Conservation (phyloP, 2,797 vertebrate genomes). For the Falco rusticolus region DNA sequence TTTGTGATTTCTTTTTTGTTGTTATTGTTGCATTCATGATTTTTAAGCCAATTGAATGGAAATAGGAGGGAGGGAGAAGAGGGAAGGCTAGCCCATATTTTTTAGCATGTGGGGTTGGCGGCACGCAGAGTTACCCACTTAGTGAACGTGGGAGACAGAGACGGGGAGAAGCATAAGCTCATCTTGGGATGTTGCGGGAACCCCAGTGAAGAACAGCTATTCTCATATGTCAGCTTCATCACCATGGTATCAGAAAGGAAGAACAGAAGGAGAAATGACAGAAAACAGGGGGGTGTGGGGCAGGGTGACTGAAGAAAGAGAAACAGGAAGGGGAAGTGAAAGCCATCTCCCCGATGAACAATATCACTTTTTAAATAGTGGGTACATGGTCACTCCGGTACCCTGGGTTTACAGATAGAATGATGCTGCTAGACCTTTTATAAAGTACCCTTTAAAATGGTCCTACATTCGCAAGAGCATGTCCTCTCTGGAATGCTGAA, state of each 20-base stretch:
- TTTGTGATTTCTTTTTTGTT: not conserved
- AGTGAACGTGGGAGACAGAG: constrained; percentile 46
- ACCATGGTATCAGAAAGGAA: constrained; percentile 57
- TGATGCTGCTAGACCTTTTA: not conserved
- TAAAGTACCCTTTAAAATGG: not conserved
- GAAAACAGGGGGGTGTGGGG: not conserved
- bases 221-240: constrained; percentile 44
- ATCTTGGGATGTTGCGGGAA: constrained; percentile 21
- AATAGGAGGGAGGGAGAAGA: not conserved
- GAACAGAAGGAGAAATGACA: constrained; percentile 49
- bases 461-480: not conserved
- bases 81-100: not conserved
- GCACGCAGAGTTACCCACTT: constrained; percentile 20
- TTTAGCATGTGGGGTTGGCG: constrained; percentile 20
- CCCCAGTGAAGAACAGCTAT: constrained; percentile 39
- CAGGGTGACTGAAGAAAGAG: not conserved
- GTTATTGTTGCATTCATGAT: not conserved
- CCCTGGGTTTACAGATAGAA: not conserved
- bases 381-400: fast-evolving
- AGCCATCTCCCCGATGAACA: not conserved
- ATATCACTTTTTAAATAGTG: not conserved
- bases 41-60: not conserved
- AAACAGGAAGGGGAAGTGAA: not conserved
- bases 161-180: constrained; percentile 50
- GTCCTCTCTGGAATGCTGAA: not conserved